Evolutionary conservation across 30 jellyfish, hydroid and myxozoan species (phyloP).

Genomic region (Chironex yamaguchii): DNA sequence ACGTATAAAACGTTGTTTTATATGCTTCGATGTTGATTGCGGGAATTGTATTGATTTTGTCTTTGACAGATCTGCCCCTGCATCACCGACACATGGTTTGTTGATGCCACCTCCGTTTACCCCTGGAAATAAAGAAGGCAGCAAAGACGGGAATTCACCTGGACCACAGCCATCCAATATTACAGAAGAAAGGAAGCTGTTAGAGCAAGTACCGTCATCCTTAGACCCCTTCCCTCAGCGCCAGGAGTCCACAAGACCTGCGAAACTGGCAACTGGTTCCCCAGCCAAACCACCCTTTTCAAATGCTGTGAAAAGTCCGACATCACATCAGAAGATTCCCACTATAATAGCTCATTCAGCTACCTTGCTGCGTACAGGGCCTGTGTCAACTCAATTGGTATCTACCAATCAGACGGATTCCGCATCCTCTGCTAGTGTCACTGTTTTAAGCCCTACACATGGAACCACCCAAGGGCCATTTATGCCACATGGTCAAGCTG

Average conservation of each 20-base stretch:
- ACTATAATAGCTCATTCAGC: neutral
- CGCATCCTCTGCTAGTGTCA: neutral
- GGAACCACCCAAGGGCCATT: neutral
- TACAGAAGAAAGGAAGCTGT: slow-evolving; percentile 49
- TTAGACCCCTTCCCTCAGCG: slow-evolving; percentile 44
- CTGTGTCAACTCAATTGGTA: neutral
- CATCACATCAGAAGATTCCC: neutral
- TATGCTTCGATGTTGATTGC: too few species aligned
- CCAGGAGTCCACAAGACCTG: neutral
- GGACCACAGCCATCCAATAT: slow-evolving; percentile 4
- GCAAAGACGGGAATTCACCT: slow-evolving; percentile 48
- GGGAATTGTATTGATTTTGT: too few species aligned
- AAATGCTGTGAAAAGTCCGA: neutral
- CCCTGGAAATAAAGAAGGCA: slow-evolving; percentile 73
- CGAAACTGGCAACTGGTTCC: neutral
- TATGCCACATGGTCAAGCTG: neutral
- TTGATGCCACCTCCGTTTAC: slow-evolving; percentile 98
- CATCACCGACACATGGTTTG: slow-evolving; percentile 98
- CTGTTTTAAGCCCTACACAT: neutral
- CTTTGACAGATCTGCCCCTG: slow-evolving; percentile 99
- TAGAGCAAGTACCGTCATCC: slow-evolving; percentile 37
- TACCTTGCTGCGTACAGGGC: neutral
- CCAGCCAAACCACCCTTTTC: neutral
- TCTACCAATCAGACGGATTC: neutral
- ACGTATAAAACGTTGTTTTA: too few species aligned